Conservation (phyloP, 1,140 invertebrate genomes). For the Phortica variegata region DNA sequence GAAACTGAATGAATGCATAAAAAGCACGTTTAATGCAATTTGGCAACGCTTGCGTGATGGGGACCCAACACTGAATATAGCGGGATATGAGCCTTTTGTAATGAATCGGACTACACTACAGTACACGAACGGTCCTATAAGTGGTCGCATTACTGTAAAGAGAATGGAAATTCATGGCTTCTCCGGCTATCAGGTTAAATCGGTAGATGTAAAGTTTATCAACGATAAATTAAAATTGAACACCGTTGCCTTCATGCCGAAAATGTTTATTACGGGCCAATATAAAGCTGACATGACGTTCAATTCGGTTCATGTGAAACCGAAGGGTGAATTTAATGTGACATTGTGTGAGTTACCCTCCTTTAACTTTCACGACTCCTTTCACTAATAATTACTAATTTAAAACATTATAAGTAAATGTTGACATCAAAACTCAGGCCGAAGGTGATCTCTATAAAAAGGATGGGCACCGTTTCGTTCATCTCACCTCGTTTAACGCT, state of each 20-base stretch:
- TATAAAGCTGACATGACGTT: constrained; percentile 51
- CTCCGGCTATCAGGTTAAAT: constrained; percentile 16
- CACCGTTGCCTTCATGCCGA: constrained; percentile 23
- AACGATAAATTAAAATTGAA: constrained; percentile 29
- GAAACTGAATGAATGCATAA: constrained; percentile 25
- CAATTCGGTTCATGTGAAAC: constrained; percentile 41
- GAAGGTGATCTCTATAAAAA: constrained; percentile 37
- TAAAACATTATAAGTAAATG: constrained; percentile 27
- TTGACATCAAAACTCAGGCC: constrained; percentile 24
- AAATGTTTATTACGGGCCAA: constrained; percentile 35
- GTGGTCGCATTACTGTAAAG: constrained; percentile 35
- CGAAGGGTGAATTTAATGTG: constrained; percentile 49
- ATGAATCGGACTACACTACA: constrained; percentile 39
- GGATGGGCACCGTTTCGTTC: constrained; percentile 34
- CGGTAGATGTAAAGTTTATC: constrained; percentile 20
- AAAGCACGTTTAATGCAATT: constrained; percentile 25
- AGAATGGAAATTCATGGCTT: constrained; percentile 38
- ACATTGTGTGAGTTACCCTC: constrained; percentile 35
- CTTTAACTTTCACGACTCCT: not conserved
- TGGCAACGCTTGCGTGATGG: constrained; percentile 20
- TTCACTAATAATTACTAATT: not conserved
- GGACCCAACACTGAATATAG: constrained; percentile 30
- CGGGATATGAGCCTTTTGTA: constrained; percentile 41
- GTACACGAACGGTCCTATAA: constrained; percentile 29
- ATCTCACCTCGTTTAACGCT: constrained; percentile 28